Base-by-base conservation (phyloP, 1,140 invertebrate genomes). In the Hesperophylax magnus region DNA sequence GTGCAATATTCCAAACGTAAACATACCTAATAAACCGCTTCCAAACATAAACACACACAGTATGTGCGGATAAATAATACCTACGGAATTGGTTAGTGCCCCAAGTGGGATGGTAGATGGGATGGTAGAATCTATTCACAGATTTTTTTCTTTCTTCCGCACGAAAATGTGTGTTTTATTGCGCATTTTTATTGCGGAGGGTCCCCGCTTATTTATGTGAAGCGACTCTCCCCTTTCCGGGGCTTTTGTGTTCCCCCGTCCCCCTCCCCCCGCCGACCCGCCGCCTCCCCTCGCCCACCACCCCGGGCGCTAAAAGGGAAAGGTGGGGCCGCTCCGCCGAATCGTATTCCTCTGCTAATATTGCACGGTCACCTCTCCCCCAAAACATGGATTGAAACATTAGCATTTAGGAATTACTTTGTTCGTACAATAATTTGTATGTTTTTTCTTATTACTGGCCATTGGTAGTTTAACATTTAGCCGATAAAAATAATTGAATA, bases 131-230 rank as follows among this genome's bases (percentile, higher is more conserved):
- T n/a, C n/a, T n/a, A 76, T 76, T 76, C 56, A 76, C 72, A 76
- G 72, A 76, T 76, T 76, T 47, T 27, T 74, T 34, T 27, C 72
- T 76, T 76, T 76, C 72, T 76, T 39, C 72, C 56, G 54, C 56
- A 60, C 56, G 54, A 76, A 76, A 76, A 76, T 60, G 72, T 76
- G 72, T 76, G 72, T 76, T 76, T 76, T 76, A 76, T 76, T 76
- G 72, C 72, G 72, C 56, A 76, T 60, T 76, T 76, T 76, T 76
- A 76, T 76, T 76, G 72, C 72, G 14, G 34, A 60, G 72, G 72
- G 72, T 60, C 34, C 72, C 72, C 56, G 72, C 60, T 60, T 76
- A 76, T 76, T 76, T 76, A 76, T 60, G 72, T 52, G 72, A 34
- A 56, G 56, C 54, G 17, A 20, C 54, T 65, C 75, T 77, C 31